Evolutionary conservation across 2,888 invertebrate genomes (phyloP).

Genomic region (Dorcus parallelipipedus): DNA sequence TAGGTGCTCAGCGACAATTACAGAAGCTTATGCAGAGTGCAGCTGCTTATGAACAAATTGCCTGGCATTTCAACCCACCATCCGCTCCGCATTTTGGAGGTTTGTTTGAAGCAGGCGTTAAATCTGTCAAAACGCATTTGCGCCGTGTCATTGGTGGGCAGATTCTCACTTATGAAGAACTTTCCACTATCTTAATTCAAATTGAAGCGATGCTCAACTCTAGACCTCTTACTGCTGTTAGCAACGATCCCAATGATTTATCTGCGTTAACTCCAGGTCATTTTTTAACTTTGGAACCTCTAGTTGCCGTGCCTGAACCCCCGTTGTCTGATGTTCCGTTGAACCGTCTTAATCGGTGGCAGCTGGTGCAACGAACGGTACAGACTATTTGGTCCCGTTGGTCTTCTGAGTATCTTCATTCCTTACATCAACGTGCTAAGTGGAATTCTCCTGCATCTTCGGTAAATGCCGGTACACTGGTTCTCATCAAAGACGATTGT

Average conservation of each 20-base stretch:
- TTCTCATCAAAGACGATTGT: too few species aligned
- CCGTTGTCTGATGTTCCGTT: constrained; percentile 1
- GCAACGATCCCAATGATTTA: background rate
- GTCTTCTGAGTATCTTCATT: constrained; percentile 13
- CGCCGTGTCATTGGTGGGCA: background rate
- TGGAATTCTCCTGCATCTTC: too few species aligned
- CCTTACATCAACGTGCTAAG: too few species aligned
- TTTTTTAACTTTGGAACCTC: constrained; percentile 23
- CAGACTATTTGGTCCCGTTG: constrained; percentile 24
- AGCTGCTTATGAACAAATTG: constrained; percentile 5
- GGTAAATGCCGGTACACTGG: too few species aligned
- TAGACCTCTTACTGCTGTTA: background rate
- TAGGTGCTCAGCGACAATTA: constrained; percentile 21
- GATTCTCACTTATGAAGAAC: background rate
- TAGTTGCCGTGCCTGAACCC: constrained; percentile 14
- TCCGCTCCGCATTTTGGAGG: constrained; percentile 17
- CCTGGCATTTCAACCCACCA: constrained; percentile 21
- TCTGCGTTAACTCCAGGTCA: constrained; percentile 28
- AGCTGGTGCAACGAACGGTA: constrained; percentile 4
- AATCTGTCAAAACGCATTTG: constrained; percentile 14
- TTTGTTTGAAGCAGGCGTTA: constrained; percentile 25
- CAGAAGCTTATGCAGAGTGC: background rate
- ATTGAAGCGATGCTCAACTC: background rate
- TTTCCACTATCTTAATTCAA: background rate
- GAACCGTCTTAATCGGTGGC: constrained; percentile 7